Evolutionary conservation across 2,797 vertebrate genomes (phyloP), one percentile per base, ranked within the genome.

Genomic region (Darevskia nairensis): DNA sequence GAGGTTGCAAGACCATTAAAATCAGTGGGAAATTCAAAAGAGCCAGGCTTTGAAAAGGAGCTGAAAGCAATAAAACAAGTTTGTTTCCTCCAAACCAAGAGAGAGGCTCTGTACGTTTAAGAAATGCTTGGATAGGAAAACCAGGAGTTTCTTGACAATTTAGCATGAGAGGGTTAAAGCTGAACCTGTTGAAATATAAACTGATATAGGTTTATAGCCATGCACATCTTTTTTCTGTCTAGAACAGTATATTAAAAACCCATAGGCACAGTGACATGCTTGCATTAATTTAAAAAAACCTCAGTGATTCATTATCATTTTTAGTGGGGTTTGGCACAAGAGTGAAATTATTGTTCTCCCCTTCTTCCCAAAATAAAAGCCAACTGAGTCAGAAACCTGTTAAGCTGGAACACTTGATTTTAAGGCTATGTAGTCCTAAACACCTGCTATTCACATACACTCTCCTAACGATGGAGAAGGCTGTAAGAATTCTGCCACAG

Each of bases 231-330:
- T 88, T 84, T 46, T 3, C 68, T 94, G 84, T 68, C 78, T 9
- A 79, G 94, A 93, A 95, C 66, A 93, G 90, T 91, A 93, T 87
- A 71, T 87, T 90, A 89, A 46, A 83, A 77, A 77, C 6, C 29
- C 11, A 75, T 6, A 59, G 7, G 8, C 15, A 83, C 1, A 74
- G 41, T 19, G 66, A 32, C 8, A 29, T 59, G 50, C 50, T 44
- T 55, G 27, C 29, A 27, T n/a, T 46, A 21, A 25, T 79, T 39
- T 35, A n/a, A 72, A 72, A 61, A 80, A 90, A 75, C 75, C 39
- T 21, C 88, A 94, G 86, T 0, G 0, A 92, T 90, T 90, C 39
- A 71, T 71, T n/a, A 71, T 71, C 69, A 74, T 91, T 90, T 94
- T 88, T 93, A 94, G 92, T 64, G 72, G 55, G 29, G 89, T 92